phyloP scores from a whole-genome alignment of 2,113 vertebrate genomes.

The Suricata suricatta region DNA sequence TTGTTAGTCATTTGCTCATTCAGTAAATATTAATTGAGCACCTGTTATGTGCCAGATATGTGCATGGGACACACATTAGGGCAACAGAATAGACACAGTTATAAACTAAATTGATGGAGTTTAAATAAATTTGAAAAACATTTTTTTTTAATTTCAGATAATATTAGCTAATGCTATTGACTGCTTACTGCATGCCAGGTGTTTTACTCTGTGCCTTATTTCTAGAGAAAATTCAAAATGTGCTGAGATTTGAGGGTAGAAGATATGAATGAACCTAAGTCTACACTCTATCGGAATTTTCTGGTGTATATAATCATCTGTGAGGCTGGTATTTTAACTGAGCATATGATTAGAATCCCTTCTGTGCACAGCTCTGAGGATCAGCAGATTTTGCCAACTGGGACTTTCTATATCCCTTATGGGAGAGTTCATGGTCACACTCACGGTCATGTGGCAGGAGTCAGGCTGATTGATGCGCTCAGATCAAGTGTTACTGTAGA shows the following conservation, averaged over 20 bases:
- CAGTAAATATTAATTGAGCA: neutral
- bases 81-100: neutral
- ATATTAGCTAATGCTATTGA: neutral
- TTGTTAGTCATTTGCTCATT: conserved; percentile 6
- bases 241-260: neutral
- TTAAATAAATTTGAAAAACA: neutral
- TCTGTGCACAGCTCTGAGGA: neutral
- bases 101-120: neutral
- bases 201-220: neutral
- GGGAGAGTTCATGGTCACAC: neutral
- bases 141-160: neutral
- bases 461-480: neutral
- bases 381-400: neutral
- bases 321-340: neutral
- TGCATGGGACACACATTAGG: neutral
- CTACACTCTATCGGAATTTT: neutral
- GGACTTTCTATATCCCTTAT: neutral
- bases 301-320: neutral
- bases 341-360: neutral
- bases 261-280: neutral
- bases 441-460: neutral
- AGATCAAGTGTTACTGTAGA: neutral
- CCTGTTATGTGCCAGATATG: neutral
- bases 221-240: conserved; percentile 9
- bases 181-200: neutral